A percentile compares a stretch with the other conserved stretches of the same genome.
Conservation (phyloP, 2,113 vertebrate species). For the Caranx melampygus region DNA sequence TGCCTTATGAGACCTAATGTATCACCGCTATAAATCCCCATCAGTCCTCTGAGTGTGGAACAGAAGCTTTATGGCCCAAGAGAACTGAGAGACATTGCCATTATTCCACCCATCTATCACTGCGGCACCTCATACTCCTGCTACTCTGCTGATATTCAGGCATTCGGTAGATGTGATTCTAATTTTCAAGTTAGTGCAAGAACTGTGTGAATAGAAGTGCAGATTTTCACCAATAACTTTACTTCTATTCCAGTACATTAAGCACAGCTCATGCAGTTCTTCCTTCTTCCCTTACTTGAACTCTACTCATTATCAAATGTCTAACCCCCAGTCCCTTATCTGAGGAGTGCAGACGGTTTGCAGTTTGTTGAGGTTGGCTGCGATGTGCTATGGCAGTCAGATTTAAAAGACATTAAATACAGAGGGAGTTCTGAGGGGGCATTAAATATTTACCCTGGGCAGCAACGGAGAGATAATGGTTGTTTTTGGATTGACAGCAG, state of each 20-base stretch:
- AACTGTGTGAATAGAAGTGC: not conserved
- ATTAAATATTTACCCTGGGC: slow-evolving; percentile 32
- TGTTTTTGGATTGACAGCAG: slow-evolving; percentile 41
- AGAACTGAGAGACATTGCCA: not conserved
- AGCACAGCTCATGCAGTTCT: not conserved
- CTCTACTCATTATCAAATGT: slow-evolving; percentile 7
- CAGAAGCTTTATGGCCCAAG: not conserved
- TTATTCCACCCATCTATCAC: slow-evolving; percentile 19
- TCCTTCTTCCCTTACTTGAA: not conserved
- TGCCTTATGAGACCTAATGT: not conserved
- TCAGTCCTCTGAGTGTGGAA: slow-evolving; percentile 7
- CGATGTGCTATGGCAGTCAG: not conserved
- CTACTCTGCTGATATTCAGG: not conserved
- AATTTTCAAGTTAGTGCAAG: not conserved
- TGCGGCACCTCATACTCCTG: not conserved
- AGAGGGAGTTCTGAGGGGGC: slow-evolving; percentile 17
- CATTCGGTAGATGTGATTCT: not conserved
- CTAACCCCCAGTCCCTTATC: slow-evolving; percentile 46
- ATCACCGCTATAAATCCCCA: slow-evolving; percentile 21
- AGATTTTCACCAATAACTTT: not conserved
- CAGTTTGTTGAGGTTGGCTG: slow-evolving; percentile 64
- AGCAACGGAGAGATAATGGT: slow-evolving; percentile 16
- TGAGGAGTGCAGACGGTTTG: slow-evolving; percentile 27
- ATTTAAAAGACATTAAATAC: slow-evolving; percentile 38
- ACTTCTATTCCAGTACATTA: not conserved